Base-by-base conservation (phyloP, 2,797 vertebrate species). In the Bovichtus variegatus region DNA sequence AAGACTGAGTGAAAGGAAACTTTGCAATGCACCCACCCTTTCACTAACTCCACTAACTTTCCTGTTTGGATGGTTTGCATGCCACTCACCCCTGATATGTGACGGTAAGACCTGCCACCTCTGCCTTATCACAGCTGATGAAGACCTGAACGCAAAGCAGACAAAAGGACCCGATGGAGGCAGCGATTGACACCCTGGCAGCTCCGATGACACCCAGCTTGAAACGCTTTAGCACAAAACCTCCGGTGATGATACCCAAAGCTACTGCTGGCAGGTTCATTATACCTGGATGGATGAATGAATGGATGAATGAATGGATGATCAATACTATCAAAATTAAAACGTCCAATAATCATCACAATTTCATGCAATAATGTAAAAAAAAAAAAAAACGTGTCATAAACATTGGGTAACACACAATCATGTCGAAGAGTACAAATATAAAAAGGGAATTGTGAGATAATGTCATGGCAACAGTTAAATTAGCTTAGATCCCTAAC, bases 221-320 rank as follows among this genome's bases (percentile, higher is more conserved):
- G 82, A 96, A 97, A 31, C 92, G 96, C 84, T 99, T 99, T 93
- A 99, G 95, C 12, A 97, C 55, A 41, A 97, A 92, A 0, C 98
- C 97, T 12, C 98, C 98, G 0, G 94, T 95, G 85, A 99, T 97
- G 87, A 99, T 95, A 53, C 98, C 98, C 80, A 99, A 78, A 6
- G 97, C 97, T 18, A 99, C 97, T 0, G 97, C 98, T 38, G 98
- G 98, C 54, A 99, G 94, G 85, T 98, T 99, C 87, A 99, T 93
- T 15, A 96, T 91, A 50, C 98, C 98, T 99, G 80, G 31, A 40
- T 58, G 59, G 55, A 44, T 13, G 31, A 2, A 76, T 18, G 2
- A 36, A 68, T 19, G 7, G 16, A 70, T 21, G 13, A n/a, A 61
- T 23, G 5, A 18, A 40, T 16, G 16, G 29, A 18, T n/a, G 2